Conservation (phyloP, 2,113 vertebrate genomes). For the Mellivora capensis region DNA sequence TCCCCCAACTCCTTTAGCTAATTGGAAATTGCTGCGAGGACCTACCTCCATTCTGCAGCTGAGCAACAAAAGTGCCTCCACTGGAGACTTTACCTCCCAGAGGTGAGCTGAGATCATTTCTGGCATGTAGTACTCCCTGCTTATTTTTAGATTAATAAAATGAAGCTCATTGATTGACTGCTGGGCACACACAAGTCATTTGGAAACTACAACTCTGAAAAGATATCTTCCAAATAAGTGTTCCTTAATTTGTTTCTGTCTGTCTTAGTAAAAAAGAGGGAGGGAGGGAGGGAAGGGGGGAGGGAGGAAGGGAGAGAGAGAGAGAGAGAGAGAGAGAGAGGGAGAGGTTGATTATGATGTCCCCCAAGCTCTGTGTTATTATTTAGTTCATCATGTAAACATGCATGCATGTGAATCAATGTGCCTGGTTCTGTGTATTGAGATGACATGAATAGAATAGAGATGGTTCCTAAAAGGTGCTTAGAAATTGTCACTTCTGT, state of each 20-base stretch:
- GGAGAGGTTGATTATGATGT: background rate
- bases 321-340: background rate
- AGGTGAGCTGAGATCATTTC: constrained; percentile 56
- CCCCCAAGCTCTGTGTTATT: background rate
- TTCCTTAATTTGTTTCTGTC: background rate
- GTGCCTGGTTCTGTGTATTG: background rate
- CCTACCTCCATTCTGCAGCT: constrained; percentile 27
- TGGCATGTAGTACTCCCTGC: constrained; percentile 5
- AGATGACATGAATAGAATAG: background rate
- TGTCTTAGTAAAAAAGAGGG: background rate
- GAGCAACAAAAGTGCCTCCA: background rate
- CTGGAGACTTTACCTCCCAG: background rate
- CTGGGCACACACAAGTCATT: background rate
- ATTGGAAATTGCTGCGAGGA: constrained; percentile 38
- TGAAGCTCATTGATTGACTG: constrained; percentile 41
- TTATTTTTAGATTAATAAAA: constrained; percentile 72
- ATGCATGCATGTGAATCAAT: accelerated
- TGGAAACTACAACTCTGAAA: constrained; percentile 13
- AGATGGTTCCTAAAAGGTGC: background rate
- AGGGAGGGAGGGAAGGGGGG: background rate
- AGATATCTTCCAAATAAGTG: constrained; percentile 8
- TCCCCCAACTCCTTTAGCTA: constrained; percentile 20
- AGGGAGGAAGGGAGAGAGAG: too few species aligned
- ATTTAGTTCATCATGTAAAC: background rate
- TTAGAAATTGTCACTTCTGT: background rate